Percentiles rank a stretch among this genome's conserved stretches.
Evolutionary conservation across 2,113 vertebrate species (phyloP).

Genomic region (Uropsilus gracilis): DNA sequence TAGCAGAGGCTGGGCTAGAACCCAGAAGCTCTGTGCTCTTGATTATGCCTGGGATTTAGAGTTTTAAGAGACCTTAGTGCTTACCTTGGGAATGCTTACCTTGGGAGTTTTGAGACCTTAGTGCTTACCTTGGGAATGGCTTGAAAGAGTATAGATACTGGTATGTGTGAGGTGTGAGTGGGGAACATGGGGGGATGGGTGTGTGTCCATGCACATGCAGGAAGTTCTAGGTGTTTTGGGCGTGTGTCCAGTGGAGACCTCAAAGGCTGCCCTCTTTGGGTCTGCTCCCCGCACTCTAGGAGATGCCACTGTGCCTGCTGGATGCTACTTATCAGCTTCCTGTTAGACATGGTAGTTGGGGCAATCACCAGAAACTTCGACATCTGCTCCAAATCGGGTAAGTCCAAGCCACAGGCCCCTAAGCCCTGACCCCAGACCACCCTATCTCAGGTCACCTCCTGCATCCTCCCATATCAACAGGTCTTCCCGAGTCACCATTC

Average conservation of each 20-base stretch:
- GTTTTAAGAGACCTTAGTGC: background rate
- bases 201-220: background rate
- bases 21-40: background rate
- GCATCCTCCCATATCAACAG: background rate
- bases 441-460: background rate
- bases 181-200: background rate
- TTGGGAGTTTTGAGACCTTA: background rate
- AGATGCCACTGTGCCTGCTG: constrained; percentile 91
- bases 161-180: background rate
- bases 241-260: background rate
- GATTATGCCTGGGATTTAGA: background rate
- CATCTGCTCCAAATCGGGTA: constrained; percentile 91
- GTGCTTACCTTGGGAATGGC: background rate
- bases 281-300: constrained; percentile 78
- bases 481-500: background rate
- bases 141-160: background rate
- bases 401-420: constrained; percentile 78
- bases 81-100: background rate
- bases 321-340: constrained; percentile 94
- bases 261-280: background rate
- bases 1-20: background rate
- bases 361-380: constrained; percentile 91
- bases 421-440: background rate
- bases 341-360: constrained; percentile 92
- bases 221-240: background rate